phyloP scores from a whole-genome alignment of 1,140 invertebrate genomes.

The Orussus abietinus region DNA sequence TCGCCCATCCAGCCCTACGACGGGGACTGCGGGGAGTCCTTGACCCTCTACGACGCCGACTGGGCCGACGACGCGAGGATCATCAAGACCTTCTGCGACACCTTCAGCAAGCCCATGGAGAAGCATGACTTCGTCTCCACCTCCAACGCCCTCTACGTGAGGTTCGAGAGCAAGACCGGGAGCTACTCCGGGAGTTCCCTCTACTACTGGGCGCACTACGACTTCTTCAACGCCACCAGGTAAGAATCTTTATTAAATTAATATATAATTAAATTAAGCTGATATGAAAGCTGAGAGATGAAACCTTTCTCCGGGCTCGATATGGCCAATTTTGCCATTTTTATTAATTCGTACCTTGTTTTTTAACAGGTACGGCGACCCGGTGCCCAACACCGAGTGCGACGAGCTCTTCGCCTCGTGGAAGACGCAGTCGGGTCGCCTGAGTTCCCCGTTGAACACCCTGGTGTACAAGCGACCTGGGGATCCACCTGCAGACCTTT shows the following conservation, averaged over 20 bases:
- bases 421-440: conserved; percentile 64
- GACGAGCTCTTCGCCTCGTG: conserved; percentile 82
- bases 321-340: too few species aligned
- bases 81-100: conserved; percentile 90
- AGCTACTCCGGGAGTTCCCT: conserved; percentile 82
- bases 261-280: too few species aligned
- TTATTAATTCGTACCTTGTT: too few species aligned
- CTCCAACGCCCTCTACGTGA: conserved; percentile 77
- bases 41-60: conserved; percentile 81
- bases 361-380: conserved; percentile 76
- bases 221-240: conserved; percentile 88
- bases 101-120: conserved; percentile 85
- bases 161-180: conserved; percentile 87
- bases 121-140: conserved; percentile 88
- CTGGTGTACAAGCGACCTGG: conserved; percentile 75
- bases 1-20: conserved; percentile 81
- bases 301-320: too few species aligned
- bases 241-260: too few species aligned
- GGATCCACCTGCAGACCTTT: conserved; percentile 60
- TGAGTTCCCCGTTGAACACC: conserved; percentile 79
- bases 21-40: conserved; percentile 82
- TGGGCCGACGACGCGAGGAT: conserved; percentile 82
- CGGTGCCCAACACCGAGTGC: conserved; percentile 73
- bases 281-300: too few species aligned
- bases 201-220: conserved; percentile 89